A percentile compares a stretch with the other conserved stretches of the same genome.
phyloP scores from a whole-genome alignment of 64 coral and sea anemone species.

The Pocillopora verrucosa region DNA sequence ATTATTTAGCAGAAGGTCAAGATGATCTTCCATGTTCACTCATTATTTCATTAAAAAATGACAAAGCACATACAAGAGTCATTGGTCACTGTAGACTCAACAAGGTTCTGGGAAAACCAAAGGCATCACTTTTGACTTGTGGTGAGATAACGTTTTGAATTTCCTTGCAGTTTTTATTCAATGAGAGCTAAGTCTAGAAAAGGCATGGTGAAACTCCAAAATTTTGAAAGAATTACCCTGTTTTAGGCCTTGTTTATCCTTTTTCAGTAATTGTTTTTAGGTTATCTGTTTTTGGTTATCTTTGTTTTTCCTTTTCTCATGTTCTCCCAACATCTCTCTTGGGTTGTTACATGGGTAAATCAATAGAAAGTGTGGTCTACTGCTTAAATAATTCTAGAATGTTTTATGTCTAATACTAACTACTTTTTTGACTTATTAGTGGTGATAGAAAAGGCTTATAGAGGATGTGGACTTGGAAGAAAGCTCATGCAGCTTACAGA shows the following conservation, averaged over 20 bases:
- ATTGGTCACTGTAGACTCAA: constrained; percentile 77
- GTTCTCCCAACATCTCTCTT: too few relatives aligned
- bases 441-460: constrained; percentile 59
- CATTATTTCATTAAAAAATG: constrained; percentile 50
- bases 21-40: constrained; percentile 81
- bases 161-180: neutral
- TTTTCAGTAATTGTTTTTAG: too few relatives aligned
- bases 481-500: constrained; percentile 86
- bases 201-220: too few relatives aligned
- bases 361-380: too few relatives aligned
- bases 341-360: too few relatives aligned
- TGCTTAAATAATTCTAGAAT: too few relatives aligned
- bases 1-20: constrained; percentile 31
- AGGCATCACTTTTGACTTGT: constrained; percentile 67
- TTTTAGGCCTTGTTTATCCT: too few relatives aligned
- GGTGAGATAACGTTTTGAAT: constrained; percentile 37
- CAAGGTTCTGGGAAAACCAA: constrained; percentile 66
- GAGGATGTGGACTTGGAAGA: constrained; percentile 86
- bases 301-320: too few relatives aligned
- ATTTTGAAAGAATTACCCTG: too few relatives aligned
- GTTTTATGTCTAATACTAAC: neutral
- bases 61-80: constrained; percentile 6
- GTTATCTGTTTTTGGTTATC: too few relatives aligned
- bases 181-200: too few relatives aligned
- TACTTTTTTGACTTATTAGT: constrained; percentile 44